These are phyloP conservation scores for Alcis repandata DNA, from an alignment of 2,888 invertebrate genomes.

Conservation along the genomic window DNA sequence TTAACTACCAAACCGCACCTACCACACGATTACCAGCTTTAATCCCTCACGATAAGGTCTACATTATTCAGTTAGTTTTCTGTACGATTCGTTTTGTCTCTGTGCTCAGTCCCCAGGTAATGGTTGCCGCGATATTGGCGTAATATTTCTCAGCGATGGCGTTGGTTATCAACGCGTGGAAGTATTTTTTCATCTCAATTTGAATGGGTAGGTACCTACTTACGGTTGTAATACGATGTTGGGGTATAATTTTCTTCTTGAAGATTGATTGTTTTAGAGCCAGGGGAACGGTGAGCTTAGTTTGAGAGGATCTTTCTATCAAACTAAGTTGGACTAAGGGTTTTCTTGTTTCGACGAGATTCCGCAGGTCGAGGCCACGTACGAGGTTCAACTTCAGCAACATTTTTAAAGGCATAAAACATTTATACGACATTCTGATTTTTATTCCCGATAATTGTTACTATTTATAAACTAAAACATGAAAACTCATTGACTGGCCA, in stretches of 20 bases:
- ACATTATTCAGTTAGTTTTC: constrained; percentile 55
- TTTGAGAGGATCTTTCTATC: not conserved
- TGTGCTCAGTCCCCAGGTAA: constrained; percentile 68
- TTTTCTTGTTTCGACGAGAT: not conserved
- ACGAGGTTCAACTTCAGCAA: too few relatives aligned
- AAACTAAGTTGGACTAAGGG: not conserved
- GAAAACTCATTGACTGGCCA: too few relatives aligned
- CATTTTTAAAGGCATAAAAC: too few relatives aligned
- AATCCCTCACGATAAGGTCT: constrained; percentile 36
- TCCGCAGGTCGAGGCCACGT: not conserved
- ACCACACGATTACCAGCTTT: constrained; percentile 56
- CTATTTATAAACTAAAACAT: too few relatives aligned
- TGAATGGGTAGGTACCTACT: constrained; percentile 37
- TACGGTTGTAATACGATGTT: constrained; percentile 36
- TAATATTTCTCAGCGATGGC: constrained; percentile 76
- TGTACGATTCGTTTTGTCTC: constrained; percentile 70
- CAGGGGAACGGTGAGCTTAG: constrained; percentile 5
- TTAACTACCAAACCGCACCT: constrained; percentile 68
- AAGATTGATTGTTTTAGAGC: constrained; percentile 31
- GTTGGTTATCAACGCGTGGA: constrained; percentile 73
- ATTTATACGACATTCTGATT: too few relatives aligned
- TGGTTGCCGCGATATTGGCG: constrained; percentile 73
- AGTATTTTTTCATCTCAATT: constrained; percentile 62
- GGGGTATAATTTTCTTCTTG: constrained; percentile 27
- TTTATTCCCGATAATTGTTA: too few relatives aligned